Evolutionary conservation across 2,888 invertebrate species (phyloP).

Genomic region (Rhogogaster chlorosoma): DNA sequence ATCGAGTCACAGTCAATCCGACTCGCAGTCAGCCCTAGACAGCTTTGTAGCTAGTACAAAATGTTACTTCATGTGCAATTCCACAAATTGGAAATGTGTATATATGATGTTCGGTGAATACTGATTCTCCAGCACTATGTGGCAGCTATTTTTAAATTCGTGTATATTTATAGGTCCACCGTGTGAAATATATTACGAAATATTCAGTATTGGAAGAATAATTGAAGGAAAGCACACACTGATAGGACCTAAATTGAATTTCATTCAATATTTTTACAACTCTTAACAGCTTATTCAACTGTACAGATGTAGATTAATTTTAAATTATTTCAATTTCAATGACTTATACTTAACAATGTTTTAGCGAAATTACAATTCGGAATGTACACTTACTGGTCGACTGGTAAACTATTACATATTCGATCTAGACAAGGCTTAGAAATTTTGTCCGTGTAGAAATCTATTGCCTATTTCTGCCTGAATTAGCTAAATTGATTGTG

Average conservation of each 20-base stretch:
- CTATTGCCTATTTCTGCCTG: conserved; percentile 2
- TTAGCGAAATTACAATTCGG: conserved; percentile 3
- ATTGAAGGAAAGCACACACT: background rate
- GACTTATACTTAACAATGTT: conserved; percentile 14
- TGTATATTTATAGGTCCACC: conserved; percentile 29
- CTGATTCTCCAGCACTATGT: conserved; percentile 17
- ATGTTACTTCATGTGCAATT: conserved; percentile 37
- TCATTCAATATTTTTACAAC: conserved; percentile 34
- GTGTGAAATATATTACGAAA: background rate
- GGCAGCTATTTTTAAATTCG: conserved; percentile 38
- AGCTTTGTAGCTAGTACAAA: conserved; percentile 28
- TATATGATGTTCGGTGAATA: conserved; percentile 35
- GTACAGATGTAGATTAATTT: conserved; percentile 24
- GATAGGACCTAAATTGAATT: conserved; percentile 25
- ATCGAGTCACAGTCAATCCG: conserved; percentile 27
- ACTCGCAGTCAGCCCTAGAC: conserved; percentile 26
- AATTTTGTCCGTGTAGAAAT: background rate
- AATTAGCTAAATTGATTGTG: conserved; percentile 25
- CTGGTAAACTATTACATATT: background rate
- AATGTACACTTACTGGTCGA: background rate
- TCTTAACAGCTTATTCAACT: conserved; percentile 14
- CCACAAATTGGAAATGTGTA: conserved; percentile 45
- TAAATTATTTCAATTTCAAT: conserved; percentile 1
- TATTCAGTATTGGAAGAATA: conserved; percentile 17
- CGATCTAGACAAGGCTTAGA: conserved; percentile 13